Evolutionary conservation across 2,797 vertebrate genomes (phyloP).

Genomic region (Anniella stebbinsi): DNA sequence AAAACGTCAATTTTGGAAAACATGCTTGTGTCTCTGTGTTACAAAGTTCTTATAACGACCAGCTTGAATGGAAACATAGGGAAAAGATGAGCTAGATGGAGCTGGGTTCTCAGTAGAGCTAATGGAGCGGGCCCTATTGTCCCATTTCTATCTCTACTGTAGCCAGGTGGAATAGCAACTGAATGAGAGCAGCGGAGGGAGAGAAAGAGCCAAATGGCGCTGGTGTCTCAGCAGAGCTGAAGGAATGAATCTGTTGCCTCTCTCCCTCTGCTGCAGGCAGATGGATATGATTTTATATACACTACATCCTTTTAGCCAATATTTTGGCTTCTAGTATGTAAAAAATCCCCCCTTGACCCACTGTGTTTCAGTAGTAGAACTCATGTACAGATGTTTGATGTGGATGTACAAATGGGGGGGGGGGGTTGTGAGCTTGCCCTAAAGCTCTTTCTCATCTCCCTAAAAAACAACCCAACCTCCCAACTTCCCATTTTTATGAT

Average conservation of each 20-base stretch:
- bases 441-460: not conserved
- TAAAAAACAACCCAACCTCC: not conserved
- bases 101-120: not conserved
- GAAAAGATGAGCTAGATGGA: not conserved
- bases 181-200: too few relatives aligned
- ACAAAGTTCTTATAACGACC: too few relatives aligned
- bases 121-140: not conserved
- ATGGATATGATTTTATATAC: not conserved
- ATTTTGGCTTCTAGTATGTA: not conserved
- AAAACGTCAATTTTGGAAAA: not conserved
- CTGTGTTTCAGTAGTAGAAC: not conserved
- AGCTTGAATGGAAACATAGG: not conserved
- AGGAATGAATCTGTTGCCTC: not conserved
- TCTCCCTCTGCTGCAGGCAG: not conserved
- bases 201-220: too few relatives aligned
- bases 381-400: not conserved
- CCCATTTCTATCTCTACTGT: too few relatives aligned
- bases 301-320: not conserved
- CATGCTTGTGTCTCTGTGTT: not conserved
- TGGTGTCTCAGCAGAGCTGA: not conserved
- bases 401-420: not conserved
- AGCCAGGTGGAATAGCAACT: too few relatives aligned
- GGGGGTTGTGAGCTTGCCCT: not conserved
- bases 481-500: slow-evolving; percentile 1
- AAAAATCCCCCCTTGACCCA: not conserved